phyloP scores from a whole-genome alignment of 2,888 invertebrate genomes.

The Sycophila texana region DNA sequence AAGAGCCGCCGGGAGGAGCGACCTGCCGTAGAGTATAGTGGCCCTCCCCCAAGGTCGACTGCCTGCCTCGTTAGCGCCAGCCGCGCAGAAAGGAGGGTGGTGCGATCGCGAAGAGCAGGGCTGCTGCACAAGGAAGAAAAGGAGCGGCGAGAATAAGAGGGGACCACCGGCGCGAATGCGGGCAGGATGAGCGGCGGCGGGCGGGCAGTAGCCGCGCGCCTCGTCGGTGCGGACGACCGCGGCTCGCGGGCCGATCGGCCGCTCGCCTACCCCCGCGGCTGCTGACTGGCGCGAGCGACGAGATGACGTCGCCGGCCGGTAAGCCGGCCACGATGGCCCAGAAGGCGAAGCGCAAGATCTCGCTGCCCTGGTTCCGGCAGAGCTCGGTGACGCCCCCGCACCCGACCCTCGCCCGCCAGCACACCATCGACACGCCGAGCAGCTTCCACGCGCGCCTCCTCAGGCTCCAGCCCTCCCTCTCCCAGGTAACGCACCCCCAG shows the following conservation, averaged over 20 bases:
- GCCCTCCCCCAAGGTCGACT: too few species aligned
- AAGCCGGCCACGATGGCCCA: conserved; percentile 75
- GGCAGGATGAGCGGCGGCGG: not conserved
- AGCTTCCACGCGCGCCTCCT: conserved; percentile 88
- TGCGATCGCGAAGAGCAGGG: not conserved
- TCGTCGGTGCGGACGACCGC: not conserved
- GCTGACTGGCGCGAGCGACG: conserved; percentile 56
- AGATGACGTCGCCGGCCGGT: conserved; percentile 54
- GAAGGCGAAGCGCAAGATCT: conserved; percentile 89
- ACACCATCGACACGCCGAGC: conserved; percentile 93
- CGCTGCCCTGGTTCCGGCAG: conserved; percentile 92
- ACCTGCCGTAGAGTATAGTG: too few species aligned
- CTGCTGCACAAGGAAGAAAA: not conserved
- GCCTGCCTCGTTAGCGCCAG: too few species aligned
- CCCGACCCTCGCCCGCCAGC: conserved; percentile 87
- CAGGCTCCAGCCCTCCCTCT: conserved; percentile 82
- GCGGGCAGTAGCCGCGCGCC: not conserved
- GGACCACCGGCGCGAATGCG: not conserved
- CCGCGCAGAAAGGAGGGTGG: not conserved
- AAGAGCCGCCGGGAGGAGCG: too few species aligned
- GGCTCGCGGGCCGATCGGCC: not conserved
- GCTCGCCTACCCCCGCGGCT: not conserved
- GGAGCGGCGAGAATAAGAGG: not conserved
- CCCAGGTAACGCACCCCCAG: conserved; percentile 74
- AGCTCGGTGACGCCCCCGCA: conserved; percentile 85